Evolutionary conservation across 2,797 vertebrate species (phyloP).

Genomic region (Phylloscopus collybita): DNA sequence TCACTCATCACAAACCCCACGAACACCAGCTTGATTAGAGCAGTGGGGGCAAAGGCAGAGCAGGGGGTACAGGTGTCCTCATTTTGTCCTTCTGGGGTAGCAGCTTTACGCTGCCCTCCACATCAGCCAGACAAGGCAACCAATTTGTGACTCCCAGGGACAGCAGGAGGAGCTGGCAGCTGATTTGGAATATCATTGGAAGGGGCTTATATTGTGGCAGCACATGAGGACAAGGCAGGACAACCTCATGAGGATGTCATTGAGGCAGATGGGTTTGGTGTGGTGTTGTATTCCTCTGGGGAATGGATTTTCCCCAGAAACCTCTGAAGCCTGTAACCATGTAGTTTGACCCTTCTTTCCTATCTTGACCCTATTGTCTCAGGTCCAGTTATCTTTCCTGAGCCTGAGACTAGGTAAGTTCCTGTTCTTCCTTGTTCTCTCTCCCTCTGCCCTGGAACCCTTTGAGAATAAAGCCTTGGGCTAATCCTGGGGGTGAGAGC

Average conservation of each 20-base stretch:
- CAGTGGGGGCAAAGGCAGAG: neutral
- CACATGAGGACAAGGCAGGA: neutral
- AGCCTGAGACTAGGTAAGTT: no score
- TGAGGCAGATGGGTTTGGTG: rapidly evolving
- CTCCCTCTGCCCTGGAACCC: no score
- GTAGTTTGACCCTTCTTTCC: no score
- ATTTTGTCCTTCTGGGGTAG: neutral
- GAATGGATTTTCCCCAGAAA: no score
- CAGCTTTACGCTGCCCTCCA: neutral
- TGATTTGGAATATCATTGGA: neutral
- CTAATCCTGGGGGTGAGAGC: no score
- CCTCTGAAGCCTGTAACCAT: no score
- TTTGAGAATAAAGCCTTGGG: no score
- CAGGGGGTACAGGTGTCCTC: neutral
- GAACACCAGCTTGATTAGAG: neutral
- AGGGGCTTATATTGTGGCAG: neutral
- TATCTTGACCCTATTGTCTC: no score
- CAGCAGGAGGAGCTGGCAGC: neutral
- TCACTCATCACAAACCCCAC: neutral
- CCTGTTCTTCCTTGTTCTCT: no score
- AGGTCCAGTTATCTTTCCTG: no score
- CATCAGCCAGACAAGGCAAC: neutral
- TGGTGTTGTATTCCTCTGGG: neutral
- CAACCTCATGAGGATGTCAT: neutral
- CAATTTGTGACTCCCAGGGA: neutral